Base-by-base conservation (phyloP, 1,140 invertebrate genomes). In the Zophobas morio region DNA sequence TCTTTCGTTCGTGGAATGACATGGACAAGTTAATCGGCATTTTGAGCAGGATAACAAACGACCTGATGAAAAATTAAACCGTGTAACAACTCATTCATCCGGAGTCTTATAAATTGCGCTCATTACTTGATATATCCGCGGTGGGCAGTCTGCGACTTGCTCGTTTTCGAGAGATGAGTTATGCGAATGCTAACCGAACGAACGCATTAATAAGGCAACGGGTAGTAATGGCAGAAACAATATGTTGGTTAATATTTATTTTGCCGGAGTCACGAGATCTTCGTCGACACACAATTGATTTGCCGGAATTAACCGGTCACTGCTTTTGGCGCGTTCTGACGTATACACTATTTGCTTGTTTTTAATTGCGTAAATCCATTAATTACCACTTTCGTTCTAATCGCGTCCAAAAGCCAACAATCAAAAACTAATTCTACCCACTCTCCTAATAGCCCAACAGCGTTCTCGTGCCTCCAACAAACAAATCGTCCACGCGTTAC, bases 51-150 rank as follows among this genome's bases (percentile, higher is more conserved):
- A 78, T 82, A 80, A 82, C 80, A 82, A 82, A 82, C 81, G 81
- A 82, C 79, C 81, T 82, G 81, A 82, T 80, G 81, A 82, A 82
- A 82, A 82, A 82, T 82, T 82, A 82, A 82, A 77, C 79, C 56
- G 42, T 75, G 81, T 76, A 80, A 82, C 79, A 80, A 82, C 81
- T 82, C 81, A 82, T 82, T 82, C 81, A 82, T 82, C 80, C 81
- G 76, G 37, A 57, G 71, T 80, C 77, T 79, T 80, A 82, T 82
- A 82, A 82, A 82, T 82, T 79, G 81, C 74, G 81, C 79, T 82
- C 81, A 80, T 82, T 82, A 82, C 77, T 74, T 78, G 78, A 80
- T 79, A 80, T 73, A 70, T 77, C 70, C 74, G 53, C 49, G 49
- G 49, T 51, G 49, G 49, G 49, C 49, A 51, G 49, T 51, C 49